Evolutionary conservation across 2,797 vertebrate genomes (phyloP), one percentile per base, ranked within the genome.

Genomic region (Betta splendens): DNA sequence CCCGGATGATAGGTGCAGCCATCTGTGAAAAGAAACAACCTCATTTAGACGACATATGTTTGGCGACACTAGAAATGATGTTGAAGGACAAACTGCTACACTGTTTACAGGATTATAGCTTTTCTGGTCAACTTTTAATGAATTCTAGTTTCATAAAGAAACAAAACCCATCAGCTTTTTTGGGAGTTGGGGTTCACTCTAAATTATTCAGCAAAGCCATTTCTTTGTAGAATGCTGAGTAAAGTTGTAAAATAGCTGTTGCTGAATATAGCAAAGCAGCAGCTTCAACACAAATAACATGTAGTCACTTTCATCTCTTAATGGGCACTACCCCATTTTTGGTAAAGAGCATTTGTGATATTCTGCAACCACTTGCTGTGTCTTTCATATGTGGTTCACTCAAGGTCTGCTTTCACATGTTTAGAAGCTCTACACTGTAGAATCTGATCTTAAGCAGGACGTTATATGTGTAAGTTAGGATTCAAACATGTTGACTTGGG

Each of bases 1-100:
- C 98, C 98, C 9, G 98, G 97, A 75, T 99, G 98, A 67, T 94
- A 94, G 0, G 90, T 97, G 69, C 98, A 99, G 12, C 85, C 91
- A 81, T 92, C 97, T 98, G 67, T 42, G 65, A 53, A 43, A 64
- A 50, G 17, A 62, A 44, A 64, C n/a, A 62, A 37, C 15, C 36
- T 43, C 59, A 50, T 18, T 51, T 31, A 21, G 4, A 63, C 20
- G 26, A 31, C 62, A 49, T 11, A 55, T n/a, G 13, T 37, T 5
- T 18, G 10, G n/a, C 1, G 9, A 36, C 33, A 26, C 1, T 10
- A 3, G n/a, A 12, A 44, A 39, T 25, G 16, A 16, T 18, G 9
- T 33, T 1, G 4, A 23, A 48, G 23, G 39, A 18, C 21, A 38
- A 26, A 5, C 3, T 10, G 54, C 44, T 7, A 40, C 1, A 28